These are phyloP conservation scores for Henricia sp. DNA, from an alignment of 53 echinoderm and acorn worm species.

Conservation along the genomic window DNA sequence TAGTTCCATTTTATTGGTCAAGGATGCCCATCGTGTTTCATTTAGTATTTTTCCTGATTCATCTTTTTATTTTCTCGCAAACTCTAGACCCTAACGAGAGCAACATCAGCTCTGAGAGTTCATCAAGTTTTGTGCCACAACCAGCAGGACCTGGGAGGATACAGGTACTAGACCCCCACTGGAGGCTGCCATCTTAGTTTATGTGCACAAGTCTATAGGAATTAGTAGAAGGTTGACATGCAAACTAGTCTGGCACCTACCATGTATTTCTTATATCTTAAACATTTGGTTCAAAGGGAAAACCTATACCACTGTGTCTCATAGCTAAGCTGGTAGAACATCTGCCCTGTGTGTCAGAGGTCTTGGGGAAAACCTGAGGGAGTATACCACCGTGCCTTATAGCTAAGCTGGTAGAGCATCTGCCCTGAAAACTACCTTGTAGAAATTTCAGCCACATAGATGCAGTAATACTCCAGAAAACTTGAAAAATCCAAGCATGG, in stretches of 20 bases:
- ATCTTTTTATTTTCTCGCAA: not conserved
- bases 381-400: too few species aligned
- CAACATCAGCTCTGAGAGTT: slow-evolving; percentile 76
- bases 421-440: too few species aligned
- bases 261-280: too few species aligned
- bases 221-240: not conserved
- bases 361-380: too few species aligned
- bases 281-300: too few species aligned
- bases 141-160: slow-evolving; percentile 61
- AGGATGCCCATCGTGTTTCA: not conserved
- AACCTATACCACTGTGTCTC: too few species aligned
- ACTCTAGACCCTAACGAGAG: slow-evolving; percentile 76
- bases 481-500: too few species aligned
- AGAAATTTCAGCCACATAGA: too few species aligned
- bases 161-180: slow-evolving; percentile 62
- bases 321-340: too few species aligned
- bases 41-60: not conserved
- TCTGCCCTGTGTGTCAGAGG: too few species aligned
- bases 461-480: too few species aligned
- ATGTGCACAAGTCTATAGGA: not conserved
- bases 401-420: too few species aligned
- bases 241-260: not conserved
- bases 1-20: not conserved
- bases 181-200: not conserved
- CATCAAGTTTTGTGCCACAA: slow-evolving; percentile 72